Evolutionary conservation across 2,113 vertebrate species (phyloP), one percentile per base, ranked within the genome.

Genomic region (Phrynosoma blainvillii): DNA sequence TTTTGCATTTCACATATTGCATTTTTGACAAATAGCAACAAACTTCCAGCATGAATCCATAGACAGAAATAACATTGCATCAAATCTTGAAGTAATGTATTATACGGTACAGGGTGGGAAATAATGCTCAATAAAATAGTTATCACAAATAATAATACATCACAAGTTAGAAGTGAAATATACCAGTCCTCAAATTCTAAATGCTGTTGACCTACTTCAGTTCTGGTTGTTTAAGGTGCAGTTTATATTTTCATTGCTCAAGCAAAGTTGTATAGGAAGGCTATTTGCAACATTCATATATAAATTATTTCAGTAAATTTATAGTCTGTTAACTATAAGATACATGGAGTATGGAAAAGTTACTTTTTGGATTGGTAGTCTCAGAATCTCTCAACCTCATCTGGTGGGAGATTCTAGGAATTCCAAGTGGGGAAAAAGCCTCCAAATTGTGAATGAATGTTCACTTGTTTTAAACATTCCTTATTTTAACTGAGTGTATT

Each of bases 101-200:
- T 47, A 84, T 74, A 74, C 56, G 54, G 68, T 74, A 32, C 54
- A 32, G 70, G 82, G 36, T 14, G 27, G 70, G 56, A 84, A 84
- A 84, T 84, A 56, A 84, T 84, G 47, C 10, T 56, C 70, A 84
- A 74, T 84, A 71, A 73, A 84, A 56, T 73, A 10, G 30, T 84
- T 84, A 32, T 12, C 71, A 84, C 52, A 70, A 52, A 73, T 27
- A 54, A n/a, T 68, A 84, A 30, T 7, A 5, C n/a, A 52, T 6
- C 52, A 32, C 42, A n/a, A 25, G 42, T 36, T 83, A 71, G 65
- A 71, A 71, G 27, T 59, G 27, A n/a, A 79, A 71, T 71, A 52
- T 71, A 52, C 16, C 66, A 71, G 82, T 71, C 66, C 66, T 71
- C 40, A 71, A 83, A 47, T 84, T 68, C 32, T 32, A 71, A 84